Evolutionary conservation across 2,113 vertebrate genomes (phyloP).

Genomic region (human): GRCh38 chr21:31414501-31415000

Average conservation of each 20-base stretch:
- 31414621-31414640: not conserved
- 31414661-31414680: slow-evolving; percentile 52
- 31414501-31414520: not conserved
- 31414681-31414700: slow-evolving; percentile 64
- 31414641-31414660: not conserved
- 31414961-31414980: not conserved
- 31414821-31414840: slow-evolving; percentile 52
- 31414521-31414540: not conserved
- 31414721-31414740: slow-evolving; percentile 69
- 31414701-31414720: slow-evolving; percentile 61
- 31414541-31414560: slow-evolving; percentile 10
- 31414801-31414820: slow-evolving; percentile 73
- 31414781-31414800: slow-evolving; percentile 64
- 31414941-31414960: not conserved
- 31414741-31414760: slow-evolving; percentile 73
- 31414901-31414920: fast-evolving
- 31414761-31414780: slow-evolving; percentile 66
- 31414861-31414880: not conserved
- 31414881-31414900: not conserved
- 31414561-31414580: not conserved
- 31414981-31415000: not conserved
- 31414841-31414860: slow-evolving; percentile 1
- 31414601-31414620: slow-evolving; percentile 41
- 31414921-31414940: not conserved
- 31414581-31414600: slow-evolving; percentile 30